These are phyloP conservation scores for Heliconius hermathena DNA, from an alignment of 1,140 invertebrate genomes.

Conservation along the genomic window DNA sequence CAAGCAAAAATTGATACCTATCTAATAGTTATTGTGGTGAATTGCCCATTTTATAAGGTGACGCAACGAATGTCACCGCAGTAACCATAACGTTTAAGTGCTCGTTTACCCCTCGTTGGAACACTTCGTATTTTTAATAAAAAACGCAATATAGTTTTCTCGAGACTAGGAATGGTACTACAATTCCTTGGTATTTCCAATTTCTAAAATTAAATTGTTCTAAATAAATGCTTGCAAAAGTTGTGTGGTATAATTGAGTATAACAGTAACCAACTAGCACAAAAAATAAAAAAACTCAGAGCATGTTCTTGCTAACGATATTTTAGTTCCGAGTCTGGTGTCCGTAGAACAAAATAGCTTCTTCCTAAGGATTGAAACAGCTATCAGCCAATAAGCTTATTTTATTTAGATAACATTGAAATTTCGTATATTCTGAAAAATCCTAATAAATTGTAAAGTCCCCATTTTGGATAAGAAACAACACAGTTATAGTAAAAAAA, in stretches of 20 bases:
- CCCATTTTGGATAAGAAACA: too few species aligned
- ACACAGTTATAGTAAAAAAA: too few species aligned
- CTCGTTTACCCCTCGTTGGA: slow-evolving; percentile 73
- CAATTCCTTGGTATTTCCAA: slow-evolving; percentile 68
- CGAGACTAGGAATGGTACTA: slow-evolving; percentile 50
- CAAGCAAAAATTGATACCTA: slow-evolving; percentile 45
- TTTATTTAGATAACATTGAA: too few species aligned
- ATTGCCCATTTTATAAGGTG: slow-evolving; percentile 79
- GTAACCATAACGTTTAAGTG: slow-evolving; percentile 80
- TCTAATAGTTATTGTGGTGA: slow-evolving; percentile 59
- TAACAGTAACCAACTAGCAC: not conserved
- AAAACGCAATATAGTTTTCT: slow-evolving; percentile 78
- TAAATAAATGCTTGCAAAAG: slow-evolving; percentile 50
- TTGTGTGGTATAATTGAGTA: not conserved
- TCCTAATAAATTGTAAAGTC: too few species aligned
- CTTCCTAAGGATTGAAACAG: too few species aligned
- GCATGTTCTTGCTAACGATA: too few species aligned
- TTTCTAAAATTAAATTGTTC: slow-evolving; percentile 72
- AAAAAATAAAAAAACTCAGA: too few species aligned
- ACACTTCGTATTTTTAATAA: slow-evolving; percentile 78
- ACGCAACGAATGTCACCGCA: slow-evolving; percentile 75
- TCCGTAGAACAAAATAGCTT: too few species aligned
- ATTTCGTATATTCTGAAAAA: too few species aligned
- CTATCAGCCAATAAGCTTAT: too few species aligned
- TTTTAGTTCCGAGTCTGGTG: too few species aligned